These are phyloP conservation scores for Polietes domitor DNA, from an alignment of 2,888 invertebrate genomes.

Conservation along the genomic window DNA sequence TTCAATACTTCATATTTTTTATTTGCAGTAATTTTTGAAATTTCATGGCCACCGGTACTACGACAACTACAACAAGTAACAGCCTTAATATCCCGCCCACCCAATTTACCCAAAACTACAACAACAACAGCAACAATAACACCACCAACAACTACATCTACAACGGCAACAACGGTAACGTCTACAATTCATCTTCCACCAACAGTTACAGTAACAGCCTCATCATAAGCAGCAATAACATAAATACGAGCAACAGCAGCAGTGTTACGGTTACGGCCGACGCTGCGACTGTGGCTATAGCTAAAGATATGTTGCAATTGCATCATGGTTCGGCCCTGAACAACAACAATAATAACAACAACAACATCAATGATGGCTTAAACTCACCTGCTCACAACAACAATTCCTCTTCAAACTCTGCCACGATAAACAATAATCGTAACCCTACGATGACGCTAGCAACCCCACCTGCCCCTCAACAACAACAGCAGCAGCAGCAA, in stretches of 20 bases:
- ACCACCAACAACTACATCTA: constrained; percentile 58
- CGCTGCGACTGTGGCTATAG: constrained; percentile 79
- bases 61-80: constrained; percentile 67
- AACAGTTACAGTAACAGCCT: constrained; percentile 73
- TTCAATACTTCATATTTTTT: no score
- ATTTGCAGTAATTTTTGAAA: constrained; percentile 39
- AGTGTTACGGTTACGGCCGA: constrained; percentile 72
- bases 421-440: constrained; percentile 58
- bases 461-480: constrained; percentile 76
- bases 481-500: constrained; percentile 33
- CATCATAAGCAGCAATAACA: constrained; percentile 72
- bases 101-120: constrained; percentile 68
- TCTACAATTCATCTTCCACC: constrained; percentile 63
- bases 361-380: constrained; percentile 62
- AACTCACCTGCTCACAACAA: constrained; percentile 67
- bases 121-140: constrained; percentile 69
- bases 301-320: constrained; percentile 79
- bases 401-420: constrained; percentile 59
- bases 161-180: constrained; percentile 42
- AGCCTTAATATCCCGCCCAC: constrained; percentile 70
- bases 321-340: constrained; percentile 76
- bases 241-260: constrained; percentile 70
- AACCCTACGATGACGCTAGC: constrained; percentile 63
- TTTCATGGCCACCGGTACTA: constrained; percentile 68
- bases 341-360: constrained; percentile 73